phyloP scores from a whole-genome alignment of 2,113 vertebrate species.

The Anoura caudifer region DNA sequence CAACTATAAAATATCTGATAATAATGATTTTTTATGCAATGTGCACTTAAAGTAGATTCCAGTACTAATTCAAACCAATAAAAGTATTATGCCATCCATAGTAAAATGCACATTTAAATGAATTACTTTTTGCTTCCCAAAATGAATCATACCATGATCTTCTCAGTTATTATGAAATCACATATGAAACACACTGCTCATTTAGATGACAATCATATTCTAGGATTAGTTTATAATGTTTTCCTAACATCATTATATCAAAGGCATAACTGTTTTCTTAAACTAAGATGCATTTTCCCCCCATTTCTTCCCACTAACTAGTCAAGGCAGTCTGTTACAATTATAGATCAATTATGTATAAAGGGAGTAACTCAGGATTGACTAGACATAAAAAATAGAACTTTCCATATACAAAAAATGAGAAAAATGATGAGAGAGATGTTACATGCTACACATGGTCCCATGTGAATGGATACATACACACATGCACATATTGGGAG shows the following conservation, averaged over 20 bases:
- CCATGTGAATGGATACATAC: background rate
- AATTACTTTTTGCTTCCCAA: background rate
- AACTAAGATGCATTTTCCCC: background rate
- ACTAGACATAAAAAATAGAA: background rate
- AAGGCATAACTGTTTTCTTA: slow-evolving; percentile 26
- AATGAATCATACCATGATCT: slow-evolving; percentile 40
- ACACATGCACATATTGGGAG: background rate
- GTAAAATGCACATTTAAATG: slow-evolving; percentile 32
- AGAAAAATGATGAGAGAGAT: background rate
- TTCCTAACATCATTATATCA: slow-evolving; percentile 22
- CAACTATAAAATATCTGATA: background rate
- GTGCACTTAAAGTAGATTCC: background rate
- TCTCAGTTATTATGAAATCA: background rate
- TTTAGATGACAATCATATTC: slow-evolving; percentile 23
- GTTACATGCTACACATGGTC: background rate
- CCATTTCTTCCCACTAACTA: background rate
- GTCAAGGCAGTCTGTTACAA: background rate
- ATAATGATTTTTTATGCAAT: background rate
- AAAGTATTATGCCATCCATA: slow-evolving; percentile 10
- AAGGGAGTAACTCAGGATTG: background rate
- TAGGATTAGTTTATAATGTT: slow-evolving; percentile 5
- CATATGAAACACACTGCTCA: background rate
- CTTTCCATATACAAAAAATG: background rate
- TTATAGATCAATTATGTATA: background rate
- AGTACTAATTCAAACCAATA: slow-evolving; percentile 23